phyloP scores from a whole-genome alignment of 2,888 invertebrate species.

The Galeruca laticollis region DNA sequence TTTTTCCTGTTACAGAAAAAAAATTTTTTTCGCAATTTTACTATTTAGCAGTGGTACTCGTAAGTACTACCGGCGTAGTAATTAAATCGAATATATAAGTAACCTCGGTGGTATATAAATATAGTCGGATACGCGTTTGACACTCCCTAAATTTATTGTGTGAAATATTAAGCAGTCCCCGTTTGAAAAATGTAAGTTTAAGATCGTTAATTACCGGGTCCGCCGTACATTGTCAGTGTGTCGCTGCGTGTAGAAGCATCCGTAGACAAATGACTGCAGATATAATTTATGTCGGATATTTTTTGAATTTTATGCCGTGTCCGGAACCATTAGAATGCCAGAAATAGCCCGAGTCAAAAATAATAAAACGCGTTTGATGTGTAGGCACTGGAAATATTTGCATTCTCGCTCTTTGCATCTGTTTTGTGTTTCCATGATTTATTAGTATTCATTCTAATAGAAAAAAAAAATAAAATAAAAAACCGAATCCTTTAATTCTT shows the following conservation, averaged over 20 bases:
- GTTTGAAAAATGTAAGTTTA: constrained; percentile 67
- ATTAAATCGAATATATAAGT: constrained; percentile 10
- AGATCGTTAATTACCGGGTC: constrained; percentile 67
- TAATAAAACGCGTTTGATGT: constrained; percentile 32
- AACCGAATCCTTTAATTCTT: not conserved
- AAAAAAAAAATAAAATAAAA: not conserved
- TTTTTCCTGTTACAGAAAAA: no score
- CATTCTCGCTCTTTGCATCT: constrained; percentile 28
- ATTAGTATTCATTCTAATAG: not conserved
- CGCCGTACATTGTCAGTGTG: constrained; percentile 65
- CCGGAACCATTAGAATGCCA: constrained; percentile 42
- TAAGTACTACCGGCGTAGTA: not conserved
- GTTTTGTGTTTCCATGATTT: constrained; percentile 26
- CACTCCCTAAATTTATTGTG: constrained; percentile 65
- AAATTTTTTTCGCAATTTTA: no score
- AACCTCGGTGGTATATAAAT: constrained; percentile 55
- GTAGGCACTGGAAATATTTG: constrained; percentile 29
- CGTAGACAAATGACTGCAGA: constrained; percentile 66
- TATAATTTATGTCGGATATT: constrained; percentile 63
- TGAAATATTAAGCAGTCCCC: constrained; percentile 65
- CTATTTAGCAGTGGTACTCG: no score
- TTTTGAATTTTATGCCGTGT: constrained; percentile 43
- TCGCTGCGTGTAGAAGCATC: constrained; percentile 62
- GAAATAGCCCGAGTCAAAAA: constrained; percentile 48
- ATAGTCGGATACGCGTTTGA: constrained; percentile 58